These are phyloP conservation scores for Onychomys leucogaster DNA, from an alignment of 2,797 vertebrate species.

Conservation along the genomic window DNA sequence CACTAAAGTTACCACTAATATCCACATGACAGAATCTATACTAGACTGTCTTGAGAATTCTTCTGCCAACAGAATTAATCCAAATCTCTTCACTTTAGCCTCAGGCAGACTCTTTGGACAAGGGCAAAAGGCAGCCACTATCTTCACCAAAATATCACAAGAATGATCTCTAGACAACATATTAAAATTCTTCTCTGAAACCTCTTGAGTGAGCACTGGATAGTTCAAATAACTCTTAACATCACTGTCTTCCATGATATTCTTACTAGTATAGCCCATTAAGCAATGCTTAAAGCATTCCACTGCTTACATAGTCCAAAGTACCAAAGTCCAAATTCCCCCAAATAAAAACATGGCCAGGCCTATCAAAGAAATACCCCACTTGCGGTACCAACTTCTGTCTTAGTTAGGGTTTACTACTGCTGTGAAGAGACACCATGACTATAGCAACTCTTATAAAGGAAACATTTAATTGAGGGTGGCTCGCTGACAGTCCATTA, in stretches of 20 bases:
- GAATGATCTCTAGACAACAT: neutral
- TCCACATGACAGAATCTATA: neutral
- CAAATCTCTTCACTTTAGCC: neutral
- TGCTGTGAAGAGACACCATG: neutral
- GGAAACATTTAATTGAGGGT: neutral
- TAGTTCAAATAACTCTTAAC: neutral
- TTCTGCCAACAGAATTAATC: neutral
- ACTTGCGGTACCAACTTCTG: too few relatives aligned
- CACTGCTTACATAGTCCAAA: neutral
- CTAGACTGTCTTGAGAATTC: neutral
- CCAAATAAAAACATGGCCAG: neutral
- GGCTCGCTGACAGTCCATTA: neutral
- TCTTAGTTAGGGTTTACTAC: neutral
- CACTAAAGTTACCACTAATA: neutral
- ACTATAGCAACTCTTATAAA: neutral
- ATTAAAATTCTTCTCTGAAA: neutral
- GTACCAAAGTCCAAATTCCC: neutral
- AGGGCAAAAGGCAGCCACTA: neutral
- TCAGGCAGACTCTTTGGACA: neutral
- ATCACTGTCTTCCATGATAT: neutral
- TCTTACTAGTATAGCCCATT: neutral
- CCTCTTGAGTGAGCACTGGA: neutral
- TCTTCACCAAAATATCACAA: neutral
- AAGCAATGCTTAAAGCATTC: neutral
- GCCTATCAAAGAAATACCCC: neutral